These are phyloP conservation scores for Amphilophus citrinellus DNA, from an alignment of 2,113 vertebrate genomes.

Conservation along the genomic window DNA sequence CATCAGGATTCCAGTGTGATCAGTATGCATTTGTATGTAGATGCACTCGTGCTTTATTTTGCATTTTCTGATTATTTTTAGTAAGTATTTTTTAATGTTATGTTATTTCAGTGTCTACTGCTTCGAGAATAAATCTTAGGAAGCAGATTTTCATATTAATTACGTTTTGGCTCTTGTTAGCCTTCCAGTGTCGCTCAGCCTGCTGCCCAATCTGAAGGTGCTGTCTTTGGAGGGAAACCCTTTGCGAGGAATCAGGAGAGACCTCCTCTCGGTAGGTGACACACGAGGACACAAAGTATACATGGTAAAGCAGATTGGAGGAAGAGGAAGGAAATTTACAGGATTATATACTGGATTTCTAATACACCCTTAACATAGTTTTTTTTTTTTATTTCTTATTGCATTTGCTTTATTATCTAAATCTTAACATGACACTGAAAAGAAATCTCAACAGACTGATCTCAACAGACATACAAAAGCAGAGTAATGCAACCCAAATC, in stretches of 20 bases:
- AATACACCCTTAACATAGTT: not conserved
- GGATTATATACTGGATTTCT: not conserved
- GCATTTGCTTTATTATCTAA: no score
- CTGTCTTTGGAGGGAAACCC: constrained; percentile 94
- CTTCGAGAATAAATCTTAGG: not conserved
- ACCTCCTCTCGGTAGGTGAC: constrained; percentile 88
- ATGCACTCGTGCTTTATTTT: not conserved
- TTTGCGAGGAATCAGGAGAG: constrained; percentile 91
- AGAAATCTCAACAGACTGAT: no score
- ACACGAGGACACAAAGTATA: not conserved
- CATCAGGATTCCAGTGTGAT: not conserved
- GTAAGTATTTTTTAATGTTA: not conserved
- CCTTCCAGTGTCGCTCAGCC: constrained; percentile 88
- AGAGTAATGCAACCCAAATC: no score
- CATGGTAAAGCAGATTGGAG: not conserved
- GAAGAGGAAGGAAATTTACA: not conserved
- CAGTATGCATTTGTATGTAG: not conserved
- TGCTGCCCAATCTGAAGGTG: constrained; percentile 89
- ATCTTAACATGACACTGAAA: no score
- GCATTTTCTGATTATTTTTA: not conserved
- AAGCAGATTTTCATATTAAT: not conserved
- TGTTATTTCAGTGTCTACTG: not conserved
- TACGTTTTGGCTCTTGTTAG: constrained; percentile 75
- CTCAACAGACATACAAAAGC: no score
- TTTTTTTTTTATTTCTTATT: no score